Base-by-base conservation (phyloP, 1,140 invertebrate species). In the Caenorhabditis brenneri region DNA sequence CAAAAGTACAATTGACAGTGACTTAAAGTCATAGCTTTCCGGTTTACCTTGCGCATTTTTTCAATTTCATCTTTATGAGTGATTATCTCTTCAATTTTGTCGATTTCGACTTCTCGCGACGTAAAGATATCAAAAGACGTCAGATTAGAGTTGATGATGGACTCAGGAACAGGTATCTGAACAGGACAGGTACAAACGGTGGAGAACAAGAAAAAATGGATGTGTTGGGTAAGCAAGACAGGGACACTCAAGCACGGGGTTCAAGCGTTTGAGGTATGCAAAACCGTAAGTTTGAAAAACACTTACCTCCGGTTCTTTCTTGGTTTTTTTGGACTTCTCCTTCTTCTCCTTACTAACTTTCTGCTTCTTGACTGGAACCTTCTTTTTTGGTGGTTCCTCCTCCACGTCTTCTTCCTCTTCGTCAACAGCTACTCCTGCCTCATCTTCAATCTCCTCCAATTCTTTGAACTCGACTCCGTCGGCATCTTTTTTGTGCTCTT, bases 41-140 rank as follows among this genome's bases (percentile, higher is more conserved):
- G n/a, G 19, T 36, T 65, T 31, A 74, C 65, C 65, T 74, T 16
- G 24, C 65, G 42, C 65, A 74, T 74, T 24, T 33, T 24, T 22
- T 39, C 65, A 74, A 74, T 74, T 0, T 24, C 24, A 10, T 7
- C 36, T 9, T n/a, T 22, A 4, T 33, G 65, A 46, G 6, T 46
- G 33, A 74, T 74, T 24, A 74, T 74, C 29, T 74, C 65, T n/a
- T 36, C 7, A 33, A 74, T 12, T 27, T 74, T 74, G 12, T 74
- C 15, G 24, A 74, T 74, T 42, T 36, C 19, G 10, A 10, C 7
- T 74, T 74, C 36, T 74, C 65, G 29, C 2, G 65, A 5, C 12
- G 24, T 39, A 46, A 74, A 15, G 24, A 74, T 22, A n/a, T 74
- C 65, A 15, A 42, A 42, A 15, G 65, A 74, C 36, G 65, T 74